Conservation (phyloP, 2,888 invertebrate species). For the Campopleginae sp. region DNA sequence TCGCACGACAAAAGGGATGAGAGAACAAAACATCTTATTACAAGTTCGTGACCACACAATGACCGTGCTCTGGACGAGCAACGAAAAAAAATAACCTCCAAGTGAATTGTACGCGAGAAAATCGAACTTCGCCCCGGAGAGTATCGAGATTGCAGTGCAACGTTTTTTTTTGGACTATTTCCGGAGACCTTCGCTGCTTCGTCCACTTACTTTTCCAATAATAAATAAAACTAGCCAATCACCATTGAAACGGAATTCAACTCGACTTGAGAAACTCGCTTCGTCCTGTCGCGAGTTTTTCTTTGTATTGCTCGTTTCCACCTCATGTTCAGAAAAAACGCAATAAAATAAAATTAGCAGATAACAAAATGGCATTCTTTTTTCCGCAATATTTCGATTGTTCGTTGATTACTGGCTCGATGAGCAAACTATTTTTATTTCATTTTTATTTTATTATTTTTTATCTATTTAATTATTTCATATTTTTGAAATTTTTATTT, state of each 20-base stretch:
- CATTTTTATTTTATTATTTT: no score
- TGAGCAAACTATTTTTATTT: no score
- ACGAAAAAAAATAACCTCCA: constrained; percentile 23
- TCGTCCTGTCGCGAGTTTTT: background rate
- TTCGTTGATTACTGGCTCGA: no score
- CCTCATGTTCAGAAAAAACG: background rate
- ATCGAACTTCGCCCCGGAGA: constrained; percentile 12
- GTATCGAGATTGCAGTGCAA: constrained; percentile 28
- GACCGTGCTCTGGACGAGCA: background rate
- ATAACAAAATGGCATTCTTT: background rate
- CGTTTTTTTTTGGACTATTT: constrained; percentile 38
- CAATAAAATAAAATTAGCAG: background rate
- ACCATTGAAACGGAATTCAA: constrained; percentile 3
- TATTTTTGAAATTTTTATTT: no score
- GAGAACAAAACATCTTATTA: constrained; percentile 5
- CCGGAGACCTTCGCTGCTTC: constrained; percentile 20
- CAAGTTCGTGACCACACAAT: background rate
- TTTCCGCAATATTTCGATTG: no score
- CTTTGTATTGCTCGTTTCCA: background rate
- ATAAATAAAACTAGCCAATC: constrained; percentile 31
- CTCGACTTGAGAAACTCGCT: constrained; percentile 13
- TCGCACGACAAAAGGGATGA: constrained; percentile 10
- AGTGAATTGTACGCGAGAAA: constrained; percentile 45
- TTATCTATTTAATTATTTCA: no score
- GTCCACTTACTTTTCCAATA: constrained; percentile 20